These are phyloP conservation scores for Phoenicopterus ruber DNA, from an alignment of 2,113 vertebrate genomes.

Conservation along the genomic window DNA sequence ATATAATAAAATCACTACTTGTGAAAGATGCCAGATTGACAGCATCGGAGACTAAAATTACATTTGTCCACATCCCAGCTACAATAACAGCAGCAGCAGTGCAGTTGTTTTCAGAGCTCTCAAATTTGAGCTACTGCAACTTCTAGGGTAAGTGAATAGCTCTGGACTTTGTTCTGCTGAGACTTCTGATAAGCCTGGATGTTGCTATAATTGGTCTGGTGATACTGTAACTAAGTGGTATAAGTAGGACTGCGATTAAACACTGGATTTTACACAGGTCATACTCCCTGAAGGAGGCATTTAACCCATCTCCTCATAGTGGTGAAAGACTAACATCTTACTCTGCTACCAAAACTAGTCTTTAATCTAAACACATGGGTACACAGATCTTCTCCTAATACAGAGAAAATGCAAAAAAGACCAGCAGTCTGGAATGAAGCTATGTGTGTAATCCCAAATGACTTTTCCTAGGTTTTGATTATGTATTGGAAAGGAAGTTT, in stretches of 20 bases:
- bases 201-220: not conserved
- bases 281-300: not conserved
- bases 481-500: not conserved
- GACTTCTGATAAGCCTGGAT: not conserved
- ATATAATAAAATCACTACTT: not conserved
- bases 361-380: not conserved
- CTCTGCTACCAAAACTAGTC: not conserved
- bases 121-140: not conserved
- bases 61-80: not conserved
- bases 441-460: not conserved
- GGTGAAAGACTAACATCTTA: not conserved
- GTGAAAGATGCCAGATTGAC: not conserved
- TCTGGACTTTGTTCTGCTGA: not conserved
- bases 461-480: not conserved
- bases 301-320: not conserved
- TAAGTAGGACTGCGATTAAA: not conserved
- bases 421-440: not conserved
- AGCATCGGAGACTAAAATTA: constrained; percentile 7
- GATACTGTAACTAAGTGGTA: not conserved
- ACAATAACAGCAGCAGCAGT: not conserved
- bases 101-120: not conserved
- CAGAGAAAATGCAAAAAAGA: not conserved
- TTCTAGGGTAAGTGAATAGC: not conserved
- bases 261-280: not conserved
- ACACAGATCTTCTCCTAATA: not conserved